A percentile compares a stretch with the other conserved stretches of the same genome.
Conservation (phyloP, 2,888 invertebrate genomes). For the Rotaria sp. region DNA sequence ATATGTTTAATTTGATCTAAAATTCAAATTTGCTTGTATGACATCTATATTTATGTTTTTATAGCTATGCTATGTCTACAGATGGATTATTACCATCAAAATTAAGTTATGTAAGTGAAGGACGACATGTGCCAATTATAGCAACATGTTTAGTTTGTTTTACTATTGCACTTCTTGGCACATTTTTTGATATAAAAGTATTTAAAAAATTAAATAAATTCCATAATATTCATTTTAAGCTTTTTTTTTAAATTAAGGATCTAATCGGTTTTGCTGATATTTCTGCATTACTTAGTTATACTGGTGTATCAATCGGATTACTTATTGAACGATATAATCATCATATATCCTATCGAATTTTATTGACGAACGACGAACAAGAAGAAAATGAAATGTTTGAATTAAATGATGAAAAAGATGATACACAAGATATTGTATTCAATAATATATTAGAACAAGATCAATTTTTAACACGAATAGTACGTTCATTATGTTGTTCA, state of each 20-base stretch:
- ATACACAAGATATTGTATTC: not conserved
- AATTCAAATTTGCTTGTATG: no score
- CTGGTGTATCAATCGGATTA: slow-evolving; percentile 30
- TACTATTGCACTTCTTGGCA: slow-evolving; percentile 14
- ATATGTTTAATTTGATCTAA: no score
- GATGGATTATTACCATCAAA: slow-evolving; percentile 35
- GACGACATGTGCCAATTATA: slow-evolving; percentile 23
- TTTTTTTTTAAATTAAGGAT: not conserved
- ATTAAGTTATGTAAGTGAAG: slow-evolving; percentile 28
- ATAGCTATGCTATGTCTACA: slow-evolving; percentile 34
- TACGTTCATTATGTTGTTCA: not conserved
- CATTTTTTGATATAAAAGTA: slow-evolving; percentile 35
- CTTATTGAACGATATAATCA: slow-evolving; percentile 33
- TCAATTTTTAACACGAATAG: not conserved
- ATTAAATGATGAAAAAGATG: not conserved
- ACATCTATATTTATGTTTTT: not conserved
- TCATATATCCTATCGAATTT: not conserved
- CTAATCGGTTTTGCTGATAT: slow-evolving; percentile 40
- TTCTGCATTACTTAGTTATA: slow-evolving; percentile 33
- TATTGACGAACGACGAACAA: not conserved
- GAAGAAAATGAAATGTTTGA: not conserved
- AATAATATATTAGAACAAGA: not conserved
- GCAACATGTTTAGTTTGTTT: slow-evolving; percentile 27
- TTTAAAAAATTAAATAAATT: not conserved
- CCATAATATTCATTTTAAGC: not conserved